phyloP scores from a whole-genome alignment of 2,797 vertebrate genomes.

The Sebastes taczanowskii region DNA sequence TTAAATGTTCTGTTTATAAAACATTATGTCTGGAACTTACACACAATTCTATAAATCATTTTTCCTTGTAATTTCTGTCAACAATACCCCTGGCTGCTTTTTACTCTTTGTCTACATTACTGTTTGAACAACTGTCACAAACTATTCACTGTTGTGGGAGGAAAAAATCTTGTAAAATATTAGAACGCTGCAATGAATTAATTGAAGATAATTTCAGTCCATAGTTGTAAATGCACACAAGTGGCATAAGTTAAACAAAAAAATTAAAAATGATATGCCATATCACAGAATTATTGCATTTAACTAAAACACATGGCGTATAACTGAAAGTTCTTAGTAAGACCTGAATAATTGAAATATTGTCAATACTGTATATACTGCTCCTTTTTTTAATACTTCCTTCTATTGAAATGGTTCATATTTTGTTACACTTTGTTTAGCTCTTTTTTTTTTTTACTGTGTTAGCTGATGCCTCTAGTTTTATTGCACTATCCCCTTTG shows the following conservation, averaged over 20 bases:
- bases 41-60: neutral
- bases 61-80: neutral
- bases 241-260: neutral
- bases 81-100: neutral
- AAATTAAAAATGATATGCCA: neutral
- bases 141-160: neutral
- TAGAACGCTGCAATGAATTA: neutral
- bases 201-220: neutral
- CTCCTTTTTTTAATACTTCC: too few relatives aligned
- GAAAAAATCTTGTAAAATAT: too few relatives aligned
- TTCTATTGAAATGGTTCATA: too few relatives aligned
- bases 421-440: too few relatives aligned
- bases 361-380: too few relatives aligned
- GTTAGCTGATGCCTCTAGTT: too few relatives aligned
- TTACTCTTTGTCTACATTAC: neutral
- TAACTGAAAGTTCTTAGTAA: neutral
- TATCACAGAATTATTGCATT: neutral
- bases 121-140: neutral
- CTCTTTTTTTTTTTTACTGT: too few relatives aligned
- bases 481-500: too few relatives aligned
- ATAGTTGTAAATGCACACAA: neutral
- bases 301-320: neutral
- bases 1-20: neutral
- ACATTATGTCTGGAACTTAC: neutral
- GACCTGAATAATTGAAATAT: neutral